These are phyloP conservation scores for Ellobius talpinus DNA, from an alignment of 2,113 vertebrate species.

Conservation along the genomic window DNA sequence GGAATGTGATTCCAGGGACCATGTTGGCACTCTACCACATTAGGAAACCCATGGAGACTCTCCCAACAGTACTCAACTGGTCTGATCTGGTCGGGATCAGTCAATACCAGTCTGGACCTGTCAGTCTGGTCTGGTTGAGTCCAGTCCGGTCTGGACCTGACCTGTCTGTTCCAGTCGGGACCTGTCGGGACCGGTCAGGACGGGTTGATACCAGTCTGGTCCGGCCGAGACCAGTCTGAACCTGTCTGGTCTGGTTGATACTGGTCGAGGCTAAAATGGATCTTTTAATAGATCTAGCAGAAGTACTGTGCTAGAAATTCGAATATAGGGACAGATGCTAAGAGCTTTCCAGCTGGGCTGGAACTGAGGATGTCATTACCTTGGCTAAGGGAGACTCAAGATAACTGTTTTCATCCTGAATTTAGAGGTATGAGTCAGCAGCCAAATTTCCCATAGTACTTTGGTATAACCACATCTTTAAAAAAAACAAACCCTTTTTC, in stretches of 20 bases:
- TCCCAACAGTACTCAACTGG: background rate
- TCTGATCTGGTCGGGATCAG: too few relatives aligned
- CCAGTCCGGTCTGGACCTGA: too few relatives aligned
- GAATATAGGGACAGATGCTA: background rate
- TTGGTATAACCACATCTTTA: slow-evolving; percentile 24
- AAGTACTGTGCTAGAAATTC: background rate
- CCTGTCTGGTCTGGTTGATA: too few relatives aligned
- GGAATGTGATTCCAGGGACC: background rate
- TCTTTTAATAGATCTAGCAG: background rate
- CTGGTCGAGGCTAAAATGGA: background rate
- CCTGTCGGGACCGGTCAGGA: too few relatives aligned
- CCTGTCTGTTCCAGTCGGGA: too few relatives aligned
- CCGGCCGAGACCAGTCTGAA: too few relatives aligned
- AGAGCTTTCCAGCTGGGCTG: slow-evolving; percentile 1
- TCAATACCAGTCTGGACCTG: too few relatives aligned
- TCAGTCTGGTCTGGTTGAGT: too few relatives aligned
- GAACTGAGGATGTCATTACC: background rate
- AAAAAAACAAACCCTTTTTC: background rate
- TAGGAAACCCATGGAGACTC: background rate
- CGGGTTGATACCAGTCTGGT: too few relatives aligned
- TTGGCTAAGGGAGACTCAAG: slow-evolving; percentile 22
- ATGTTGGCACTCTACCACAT: background rate
- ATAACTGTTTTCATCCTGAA: slow-evolving; percentile 9
- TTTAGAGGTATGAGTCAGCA: background rate
- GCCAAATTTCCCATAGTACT: slow-evolving; percentile 17